These are phyloP conservation scores for Sebastiscus albofasciatus DNA, from an alignment of 2,797 vertebrate species.

Conservation along the genomic window DNA sequence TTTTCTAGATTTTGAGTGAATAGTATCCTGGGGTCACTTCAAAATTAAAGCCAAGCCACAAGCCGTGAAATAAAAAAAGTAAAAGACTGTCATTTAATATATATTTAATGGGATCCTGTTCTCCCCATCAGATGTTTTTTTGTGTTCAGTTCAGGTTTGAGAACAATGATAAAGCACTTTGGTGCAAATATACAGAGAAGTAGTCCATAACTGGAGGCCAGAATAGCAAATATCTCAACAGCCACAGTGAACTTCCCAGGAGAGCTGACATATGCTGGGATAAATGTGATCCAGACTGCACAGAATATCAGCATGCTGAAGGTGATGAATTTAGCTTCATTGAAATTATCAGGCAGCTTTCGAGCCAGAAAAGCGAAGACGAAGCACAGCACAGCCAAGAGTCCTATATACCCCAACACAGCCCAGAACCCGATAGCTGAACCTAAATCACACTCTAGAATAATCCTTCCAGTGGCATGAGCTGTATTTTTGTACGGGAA, in stretches of 20 bases:
- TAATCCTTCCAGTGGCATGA: conserved; percentile 69
- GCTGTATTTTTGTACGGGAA: conserved; percentile 71
- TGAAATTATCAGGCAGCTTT: conserved; percentile 83
- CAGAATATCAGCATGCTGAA: conserved; percentile 84
- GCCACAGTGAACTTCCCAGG: conserved; percentile 83
- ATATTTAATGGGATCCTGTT: background rate
- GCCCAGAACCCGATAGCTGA: conserved; percentile 79
- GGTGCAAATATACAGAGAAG: conserved; percentile 80
- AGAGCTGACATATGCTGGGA: conserved; percentile 83
- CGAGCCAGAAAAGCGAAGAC: conserved; percentile 78
- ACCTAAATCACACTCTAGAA: conserved; percentile 79
- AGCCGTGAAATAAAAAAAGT: too few species aligned
- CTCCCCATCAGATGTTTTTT: conserved; percentile 77
- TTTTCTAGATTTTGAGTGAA: too few species aligned
- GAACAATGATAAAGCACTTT: conserved; percentile 79
- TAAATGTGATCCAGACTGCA: conserved; percentile 82
- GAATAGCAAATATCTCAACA: conserved; percentile 84
- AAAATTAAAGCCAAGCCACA: too few species aligned
- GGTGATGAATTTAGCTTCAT: conserved; percentile 83
- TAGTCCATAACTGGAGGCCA: conserved; percentile 80
- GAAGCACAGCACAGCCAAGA: conserved; percentile 75
- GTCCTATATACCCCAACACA: conserved; percentile 77
- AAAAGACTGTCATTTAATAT: too few species aligned
- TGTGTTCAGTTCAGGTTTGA: conserved; percentile 78
- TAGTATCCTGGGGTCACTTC: too few species aligned